phyloP scores from a whole-genome alignment of 2,797 vertebrate species.

The Chrysocyon brachyurus region DNA sequence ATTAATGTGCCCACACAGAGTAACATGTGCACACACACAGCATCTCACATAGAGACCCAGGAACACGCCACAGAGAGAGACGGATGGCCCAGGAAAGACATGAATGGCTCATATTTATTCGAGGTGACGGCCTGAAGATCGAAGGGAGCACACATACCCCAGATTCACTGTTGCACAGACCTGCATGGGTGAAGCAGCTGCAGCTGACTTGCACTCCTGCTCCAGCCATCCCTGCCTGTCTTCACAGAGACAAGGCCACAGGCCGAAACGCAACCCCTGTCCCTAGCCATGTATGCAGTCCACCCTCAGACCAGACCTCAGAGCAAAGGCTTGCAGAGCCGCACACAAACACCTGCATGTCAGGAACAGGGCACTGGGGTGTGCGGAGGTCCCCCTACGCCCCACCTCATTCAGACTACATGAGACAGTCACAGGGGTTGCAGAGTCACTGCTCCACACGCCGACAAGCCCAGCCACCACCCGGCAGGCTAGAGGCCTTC shows the following conservation, averaged over 20 bases:
- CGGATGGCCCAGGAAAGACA: neutral
- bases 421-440: neutral
- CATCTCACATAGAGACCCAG: neutral
- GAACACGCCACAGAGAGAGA: neutral
- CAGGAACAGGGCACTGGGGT: neutral
- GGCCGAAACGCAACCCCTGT: neutral
- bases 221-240: neutral
- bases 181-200: neutral
- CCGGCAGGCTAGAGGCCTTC: neutral
- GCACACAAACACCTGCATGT: no score
- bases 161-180: rapidly evolving
- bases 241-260: neutral
- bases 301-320: neutral
- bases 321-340: neutral
- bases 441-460: rapidly evolving
- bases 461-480: rapidly evolving
- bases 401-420: rapidly evolving
- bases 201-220: neutral
- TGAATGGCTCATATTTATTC: rapidly evolving
- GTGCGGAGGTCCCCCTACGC: neutral
- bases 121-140: rapidly evolving
- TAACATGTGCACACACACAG: no score
- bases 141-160: neutral
- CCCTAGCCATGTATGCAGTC: neutral
- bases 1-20: no score